Base-by-base conservation (phyloP, 1,140 invertebrate genomes). In the Brachionus calyciflorus region DNA sequence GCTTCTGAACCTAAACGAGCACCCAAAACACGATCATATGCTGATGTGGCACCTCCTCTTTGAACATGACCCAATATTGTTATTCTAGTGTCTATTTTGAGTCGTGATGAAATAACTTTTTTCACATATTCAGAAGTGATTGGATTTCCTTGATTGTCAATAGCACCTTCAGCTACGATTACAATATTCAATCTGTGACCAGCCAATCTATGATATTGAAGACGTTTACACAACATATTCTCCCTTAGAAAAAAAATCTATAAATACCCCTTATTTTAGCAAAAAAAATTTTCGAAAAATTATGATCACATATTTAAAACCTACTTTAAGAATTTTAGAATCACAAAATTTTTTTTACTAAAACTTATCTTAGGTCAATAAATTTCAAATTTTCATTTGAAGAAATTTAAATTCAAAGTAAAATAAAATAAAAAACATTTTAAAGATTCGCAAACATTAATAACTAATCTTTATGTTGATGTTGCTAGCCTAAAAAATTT, bases 1-100 rank as follows among this genome's bases (percentile, higher is more conserved):
- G 96, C 94, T 86, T 99, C 97, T 10, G 96, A 96, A 19, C 96
- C 97, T 96, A 99, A 99, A 79, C 97, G 89, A 80, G 93, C 96
- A 79, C 94, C 96, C 93, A 99, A 87, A 82, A 99, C 90, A 84
- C 97, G 90, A 86, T 99, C 97, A 83, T 99, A 99, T 57, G 96
- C 97, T n/a, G 95, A 98, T 9, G 97, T 94, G 83, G 91, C 94
- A 41, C 97, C 97, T 81, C 97, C 97, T 80, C 97, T 87, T 84
- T 98, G 95, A 3, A 98, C 94, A 84, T 99, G 97, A 81, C 96
- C 96, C 37, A 99, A 87, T 3, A 99, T 94, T 28, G 97, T 99
- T 68, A 98, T 91, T 78, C 96, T 89, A 0, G 96, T 96, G 84
- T 99, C 97, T 83, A 97, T 95, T 79, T 97, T 90, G 30, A 99